A percentile compares a stretch with the other conserved stretches of the same genome.
These are phyloP conservation scores for Torymus tubicola DNA, from an alignment of 2,888 invertebrate species.

Conservation along the genomic window DNA sequence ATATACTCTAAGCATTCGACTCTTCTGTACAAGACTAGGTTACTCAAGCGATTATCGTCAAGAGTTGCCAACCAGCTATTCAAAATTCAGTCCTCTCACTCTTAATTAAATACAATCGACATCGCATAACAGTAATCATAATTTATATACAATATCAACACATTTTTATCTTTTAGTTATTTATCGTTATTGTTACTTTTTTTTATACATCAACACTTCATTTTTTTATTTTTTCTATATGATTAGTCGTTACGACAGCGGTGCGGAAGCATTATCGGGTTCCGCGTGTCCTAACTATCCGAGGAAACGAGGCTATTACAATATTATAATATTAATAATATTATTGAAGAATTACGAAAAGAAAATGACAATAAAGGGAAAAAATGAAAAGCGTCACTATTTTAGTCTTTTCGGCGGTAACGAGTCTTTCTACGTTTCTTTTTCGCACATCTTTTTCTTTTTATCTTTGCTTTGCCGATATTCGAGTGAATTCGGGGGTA, in stretches of 20 bases:
- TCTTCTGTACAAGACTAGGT: constrained; percentile 75
- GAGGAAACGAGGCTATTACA: constrained; percentile 31
- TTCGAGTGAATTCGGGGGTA: constrained; percentile 8
- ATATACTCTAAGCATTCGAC: constrained; percentile 68
- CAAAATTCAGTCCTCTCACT: constrained; percentile 50
- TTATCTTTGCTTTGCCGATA: constrained; percentile 11
- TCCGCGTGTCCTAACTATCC: constrained; percentile 33
- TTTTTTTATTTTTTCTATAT: constrained; percentile 32
- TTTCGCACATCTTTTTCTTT: constrained; percentile 8
- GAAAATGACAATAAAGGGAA: constrained; percentile 14
- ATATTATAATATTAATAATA: constrained; percentile 27
- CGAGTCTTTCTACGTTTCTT: constrained; percentile 25
- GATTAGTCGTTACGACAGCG: constrained; percentile 18
- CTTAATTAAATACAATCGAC: constrained; percentile 61
- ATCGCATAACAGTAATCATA: constrained; percentile 70
- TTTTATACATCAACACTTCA: constrained; percentile 46
- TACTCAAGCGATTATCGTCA: constrained; percentile 67
- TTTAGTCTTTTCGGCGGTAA: constrained; percentile 48
- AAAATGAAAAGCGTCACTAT: constrained; percentile 33
- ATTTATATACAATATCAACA: constrained; percentile 75
- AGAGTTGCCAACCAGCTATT: constrained; percentile 57
- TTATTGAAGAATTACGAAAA: constrained; percentile 23
- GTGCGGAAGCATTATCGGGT: constrained; percentile 30
- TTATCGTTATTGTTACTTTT: constrained; percentile 36
- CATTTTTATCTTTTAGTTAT: constrained; percentile 65